A percentile compares a stretch with the other conserved stretches of the same genome.
phyloP scores from a whole-genome alignment of 2,113 vertebrate genomes.

The Scomber colias region DNA sequence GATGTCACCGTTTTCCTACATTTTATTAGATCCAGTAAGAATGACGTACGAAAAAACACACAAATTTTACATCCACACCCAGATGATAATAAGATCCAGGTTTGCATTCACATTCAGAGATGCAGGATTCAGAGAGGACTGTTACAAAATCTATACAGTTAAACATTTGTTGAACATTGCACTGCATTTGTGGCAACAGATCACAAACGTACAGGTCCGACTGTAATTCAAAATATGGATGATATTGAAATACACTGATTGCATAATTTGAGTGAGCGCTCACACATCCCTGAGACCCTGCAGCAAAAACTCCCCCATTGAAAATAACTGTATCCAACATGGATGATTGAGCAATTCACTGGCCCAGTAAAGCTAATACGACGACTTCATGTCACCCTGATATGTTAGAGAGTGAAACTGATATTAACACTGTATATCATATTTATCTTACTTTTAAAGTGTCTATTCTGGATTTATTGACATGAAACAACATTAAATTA shows the following conservation, averaged over 20 bases:
- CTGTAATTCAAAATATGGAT: background rate
- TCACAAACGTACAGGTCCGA: background rate
- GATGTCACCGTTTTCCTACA: too few species aligned
- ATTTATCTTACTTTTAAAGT: background rate
- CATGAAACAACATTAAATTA: too few species aligned
- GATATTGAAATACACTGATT: background rate
- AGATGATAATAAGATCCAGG: background rate
- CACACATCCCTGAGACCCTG: background rate
- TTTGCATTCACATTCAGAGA: background rate
- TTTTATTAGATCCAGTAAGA: background rate
- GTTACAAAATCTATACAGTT: background rate
- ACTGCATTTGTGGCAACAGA: background rate
- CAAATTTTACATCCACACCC: background rate
- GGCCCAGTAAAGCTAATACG: slow-evolving; percentile 11
- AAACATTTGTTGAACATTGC: background rate
- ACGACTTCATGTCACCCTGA: background rate
- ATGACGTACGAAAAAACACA: background rate
- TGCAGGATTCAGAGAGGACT: too few species aligned
- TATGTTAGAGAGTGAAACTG: background rate
- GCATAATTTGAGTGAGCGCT: slow-evolving; percentile 3
- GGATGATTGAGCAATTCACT: slow-evolving; percentile 35
- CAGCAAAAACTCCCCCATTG: slow-evolving; percentile 14
- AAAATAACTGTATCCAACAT: background rate
- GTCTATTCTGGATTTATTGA: background rate
- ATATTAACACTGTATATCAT: background rate